Conservation (phyloP, 2,113 vertebrate species). For the Rhinopomastus cyanomelas region DNA sequence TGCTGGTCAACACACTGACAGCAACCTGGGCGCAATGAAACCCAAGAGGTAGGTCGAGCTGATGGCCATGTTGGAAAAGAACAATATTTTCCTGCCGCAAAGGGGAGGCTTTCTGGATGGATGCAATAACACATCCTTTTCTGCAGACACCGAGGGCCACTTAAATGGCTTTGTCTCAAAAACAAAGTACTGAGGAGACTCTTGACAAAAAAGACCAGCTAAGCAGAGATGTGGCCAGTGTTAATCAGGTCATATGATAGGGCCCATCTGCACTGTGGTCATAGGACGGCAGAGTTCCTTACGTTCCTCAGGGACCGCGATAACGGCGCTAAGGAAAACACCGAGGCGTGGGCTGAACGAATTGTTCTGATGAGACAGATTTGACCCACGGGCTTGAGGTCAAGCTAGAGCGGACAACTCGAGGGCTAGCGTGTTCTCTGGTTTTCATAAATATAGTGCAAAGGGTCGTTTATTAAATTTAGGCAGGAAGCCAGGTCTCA, state of each 20-base stretch:
- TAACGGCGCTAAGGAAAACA: background rate
- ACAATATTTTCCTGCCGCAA: background rate
- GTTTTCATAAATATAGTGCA: slow-evolving; percentile 14
- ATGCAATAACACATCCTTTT: background rate
- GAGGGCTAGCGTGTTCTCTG: background rate
- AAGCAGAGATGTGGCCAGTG: background rate
- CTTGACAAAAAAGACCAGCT: background rate
- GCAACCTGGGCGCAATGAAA: background rate
- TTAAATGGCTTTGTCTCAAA: accelerated
- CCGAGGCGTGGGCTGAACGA: background rate
- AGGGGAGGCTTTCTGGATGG: background rate
- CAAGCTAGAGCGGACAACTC: background rate
- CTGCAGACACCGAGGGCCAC: background rate
- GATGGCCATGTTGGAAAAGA: background rate
- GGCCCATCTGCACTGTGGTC: background rate
- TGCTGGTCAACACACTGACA: background rate
- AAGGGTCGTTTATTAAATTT: slow-evolving; percentile 27
- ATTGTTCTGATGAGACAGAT: background rate
- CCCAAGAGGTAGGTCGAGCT: background rate
- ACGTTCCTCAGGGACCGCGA: background rate
- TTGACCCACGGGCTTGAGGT: background rate
- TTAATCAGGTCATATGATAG: background rate
- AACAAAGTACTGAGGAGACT: background rate
- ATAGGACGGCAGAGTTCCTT: background rate
- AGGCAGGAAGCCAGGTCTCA: background rate